phyloP scores from a whole-genome alignment of 2,797 vertebrate genomes.

The Lithobates pipiens region DNA sequence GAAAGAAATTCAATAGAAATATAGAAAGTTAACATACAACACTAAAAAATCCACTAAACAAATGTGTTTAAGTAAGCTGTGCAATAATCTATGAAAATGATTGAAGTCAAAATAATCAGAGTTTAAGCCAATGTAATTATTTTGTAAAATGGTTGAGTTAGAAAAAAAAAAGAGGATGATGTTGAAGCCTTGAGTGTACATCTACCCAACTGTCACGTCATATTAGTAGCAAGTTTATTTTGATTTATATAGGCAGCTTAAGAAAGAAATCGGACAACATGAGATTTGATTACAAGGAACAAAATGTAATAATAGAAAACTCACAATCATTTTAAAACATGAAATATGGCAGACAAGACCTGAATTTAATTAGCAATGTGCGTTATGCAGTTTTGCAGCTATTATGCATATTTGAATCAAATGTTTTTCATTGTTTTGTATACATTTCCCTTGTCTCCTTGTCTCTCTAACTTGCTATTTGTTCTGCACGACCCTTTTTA shows the following conservation, averaged over 20 bases:
- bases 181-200: background rate
- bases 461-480: slow-evolving; percentile 17
- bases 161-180: background rate
- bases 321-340: slow-evolving; percentile 15
- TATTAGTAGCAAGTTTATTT: slow-evolving; percentile 19
- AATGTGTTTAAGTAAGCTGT: background rate
- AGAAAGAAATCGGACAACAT: slow-evolving; percentile 8
- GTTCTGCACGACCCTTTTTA: slow-evolving; percentile 17
- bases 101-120: background rate
- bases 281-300: slow-evolving; percentile 4
- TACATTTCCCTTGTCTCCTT: background rate
- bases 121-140: background rate
- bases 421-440: slow-evolving; percentile 12
- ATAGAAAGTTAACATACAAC: too few relatives aligned
- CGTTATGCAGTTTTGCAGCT: slow-evolving; percentile 1
- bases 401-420: slow-evolving; percentile 10
- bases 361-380: slow-evolving; percentile 23
- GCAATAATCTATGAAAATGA: background rate
- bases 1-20: too few relatives aligned
- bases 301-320: slow-evolving; percentile 25
- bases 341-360: background rate
- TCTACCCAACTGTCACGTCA: slow-evolving; percentile 14
- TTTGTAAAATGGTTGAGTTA: background rate
- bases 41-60: too few relatives aligned
- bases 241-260: background rate